These are phyloP conservation scores for Habrosyne pyritoides DNA, from an alignment of 2,888 invertebrate species.

Conservation along the genomic window DNA sequence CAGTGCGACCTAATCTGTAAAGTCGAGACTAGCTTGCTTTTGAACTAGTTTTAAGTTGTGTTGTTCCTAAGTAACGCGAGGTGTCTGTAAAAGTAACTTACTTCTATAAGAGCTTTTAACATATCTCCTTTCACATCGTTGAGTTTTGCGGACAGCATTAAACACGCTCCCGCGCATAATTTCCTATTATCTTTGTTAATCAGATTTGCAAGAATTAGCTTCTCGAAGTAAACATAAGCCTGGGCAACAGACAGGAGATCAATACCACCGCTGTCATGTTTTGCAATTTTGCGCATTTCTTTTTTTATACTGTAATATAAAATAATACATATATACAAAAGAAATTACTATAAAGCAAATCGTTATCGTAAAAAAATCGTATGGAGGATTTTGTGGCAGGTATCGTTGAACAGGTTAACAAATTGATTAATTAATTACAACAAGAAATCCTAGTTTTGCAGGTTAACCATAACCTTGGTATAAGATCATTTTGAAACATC, in stretches of 20 bases:
- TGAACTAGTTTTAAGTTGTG: too few relatives aligned
- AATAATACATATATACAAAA: not conserved
- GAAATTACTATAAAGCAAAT: too few relatives aligned
- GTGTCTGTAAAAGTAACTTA: constrained; percentile 57
- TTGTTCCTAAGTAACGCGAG: too few relatives aligned
- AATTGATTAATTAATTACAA: too few relatives aligned
- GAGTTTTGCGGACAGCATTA: constrained; percentile 96
- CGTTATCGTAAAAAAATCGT: too few relatives aligned
- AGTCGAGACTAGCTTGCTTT: too few relatives aligned
- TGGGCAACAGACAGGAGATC: constrained; percentile 97
- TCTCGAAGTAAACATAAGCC: constrained; percentile 99
- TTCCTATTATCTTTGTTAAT: constrained; percentile 98
- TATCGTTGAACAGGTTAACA: too few relatives aligned
- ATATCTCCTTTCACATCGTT: constrained; percentile 97
- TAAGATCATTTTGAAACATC: too few relatives aligned
- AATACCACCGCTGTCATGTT: constrained; percentile 89
- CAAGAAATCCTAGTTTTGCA: too few relatives aligned
- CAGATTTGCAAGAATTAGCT: constrained; percentile 94
- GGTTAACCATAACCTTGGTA: too few relatives aligned
- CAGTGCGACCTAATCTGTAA: too few relatives aligned
- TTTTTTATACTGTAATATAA: constrained; percentile 90
- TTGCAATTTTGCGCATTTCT: constrained; percentile 97
- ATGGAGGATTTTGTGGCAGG: too few relatives aligned
- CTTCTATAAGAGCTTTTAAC: constrained; percentile 94
- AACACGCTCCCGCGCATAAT: constrained; percentile 96